Conservation (phyloP, 2,113 vertebrate species). For the Trematomus loennbergii region DNA sequence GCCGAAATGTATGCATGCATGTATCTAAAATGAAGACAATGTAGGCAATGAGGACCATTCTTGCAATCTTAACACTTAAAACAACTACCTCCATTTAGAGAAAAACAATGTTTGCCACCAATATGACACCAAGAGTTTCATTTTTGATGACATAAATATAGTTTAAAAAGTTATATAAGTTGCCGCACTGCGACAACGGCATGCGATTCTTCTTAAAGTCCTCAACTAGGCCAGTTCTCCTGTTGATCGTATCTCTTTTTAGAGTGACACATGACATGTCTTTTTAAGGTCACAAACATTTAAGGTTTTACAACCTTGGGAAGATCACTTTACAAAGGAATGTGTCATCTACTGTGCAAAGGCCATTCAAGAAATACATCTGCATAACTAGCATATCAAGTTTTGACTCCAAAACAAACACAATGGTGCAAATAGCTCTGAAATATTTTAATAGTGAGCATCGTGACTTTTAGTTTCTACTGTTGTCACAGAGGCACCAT, state of each 20-base stretch:
- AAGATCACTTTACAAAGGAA: not conserved
- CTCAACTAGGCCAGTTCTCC: not conserved
- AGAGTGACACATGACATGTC: not conserved
- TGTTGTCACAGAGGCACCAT: not conserved
- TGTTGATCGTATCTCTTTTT: conserved; percentile 4
- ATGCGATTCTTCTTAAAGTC: not conserved
- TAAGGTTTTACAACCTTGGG: not conserved
- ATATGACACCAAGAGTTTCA: not conserved
- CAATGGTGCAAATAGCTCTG: conserved; percentile 20
- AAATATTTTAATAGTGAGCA: conserved; percentile 34
- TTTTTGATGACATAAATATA: not conserved
- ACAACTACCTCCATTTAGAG: not conserved
- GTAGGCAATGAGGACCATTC: not conserved
- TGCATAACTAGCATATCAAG: conserved; percentile 1
- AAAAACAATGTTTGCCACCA: not conserved
- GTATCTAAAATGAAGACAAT: not conserved
- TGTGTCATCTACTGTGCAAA: conserved; percentile 18
- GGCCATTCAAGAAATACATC: conserved; percentile 6
- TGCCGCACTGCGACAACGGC: not conserved
- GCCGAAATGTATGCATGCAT: no score
- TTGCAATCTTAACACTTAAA: not conserved
- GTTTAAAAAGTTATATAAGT: not conserved
- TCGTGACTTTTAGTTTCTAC: conserved; percentile 5
- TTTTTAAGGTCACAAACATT: not conserved
- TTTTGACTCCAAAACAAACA: conserved; percentile 22